phyloP scores from a whole-genome alignment of 2,113 vertebrate species.

The Limanda limanda region DNA sequence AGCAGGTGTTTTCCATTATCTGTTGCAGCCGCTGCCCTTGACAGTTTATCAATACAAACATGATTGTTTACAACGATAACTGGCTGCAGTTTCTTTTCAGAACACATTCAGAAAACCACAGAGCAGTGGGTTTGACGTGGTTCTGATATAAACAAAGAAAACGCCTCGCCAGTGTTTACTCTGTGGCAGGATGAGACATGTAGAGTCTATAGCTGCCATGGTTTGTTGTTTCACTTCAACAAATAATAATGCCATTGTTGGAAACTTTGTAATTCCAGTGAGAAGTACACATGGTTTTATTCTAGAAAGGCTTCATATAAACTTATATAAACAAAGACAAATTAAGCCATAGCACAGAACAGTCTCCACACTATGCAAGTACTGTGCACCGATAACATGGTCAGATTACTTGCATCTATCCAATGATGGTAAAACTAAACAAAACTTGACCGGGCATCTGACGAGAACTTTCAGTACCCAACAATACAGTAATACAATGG shows the following conservation, averaged over 20 bases:
- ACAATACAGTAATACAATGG: not conserved
- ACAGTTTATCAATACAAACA: conserved; percentile 39
- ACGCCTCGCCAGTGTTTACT: conserved; percentile 15
- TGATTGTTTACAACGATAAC: conserved; percentile 11
- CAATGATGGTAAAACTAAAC: not conserved
- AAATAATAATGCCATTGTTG: not conserved
- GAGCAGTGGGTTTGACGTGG: conserved; percentile 1
- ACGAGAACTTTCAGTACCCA: not conserved
- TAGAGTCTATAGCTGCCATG: not conserved
- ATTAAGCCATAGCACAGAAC: not conserved
- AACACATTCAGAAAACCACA: conserved; percentile 11
- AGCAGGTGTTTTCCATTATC: conserved; percentile 38
- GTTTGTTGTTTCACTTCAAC: not conserved
- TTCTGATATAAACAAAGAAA: conserved; percentile 27
- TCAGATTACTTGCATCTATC: not conserved
- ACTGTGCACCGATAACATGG: not conserved
- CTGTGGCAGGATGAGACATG: conserved; percentile 15
- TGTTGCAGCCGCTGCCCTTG: not conserved
- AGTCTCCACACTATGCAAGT: too few relatives aligned
- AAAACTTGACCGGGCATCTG: not conserved
- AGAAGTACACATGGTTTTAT: not conserved
- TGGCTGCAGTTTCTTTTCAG: not conserved
- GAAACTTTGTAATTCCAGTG: not conserved
- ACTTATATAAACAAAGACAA: not conserved
- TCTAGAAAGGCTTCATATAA: not conserved